Conservation (phyloP, 2,797 vertebrate species). For the Tokudaia tokunoshimensis region DNA sequence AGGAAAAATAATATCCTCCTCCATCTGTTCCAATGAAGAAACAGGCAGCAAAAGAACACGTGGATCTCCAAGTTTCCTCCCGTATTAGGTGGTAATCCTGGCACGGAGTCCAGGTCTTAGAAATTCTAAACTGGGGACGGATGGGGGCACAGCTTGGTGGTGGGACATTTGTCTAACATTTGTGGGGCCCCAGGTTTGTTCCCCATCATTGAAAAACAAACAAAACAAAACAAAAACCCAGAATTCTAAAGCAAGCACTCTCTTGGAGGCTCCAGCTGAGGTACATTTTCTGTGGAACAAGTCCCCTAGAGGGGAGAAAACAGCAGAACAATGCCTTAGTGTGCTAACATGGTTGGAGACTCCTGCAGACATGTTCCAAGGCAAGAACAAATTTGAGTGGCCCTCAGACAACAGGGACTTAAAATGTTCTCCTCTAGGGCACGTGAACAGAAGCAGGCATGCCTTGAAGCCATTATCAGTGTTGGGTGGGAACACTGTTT, state of each 20-base stretch:
- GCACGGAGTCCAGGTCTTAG: background rate
- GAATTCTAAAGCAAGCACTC: background rate
- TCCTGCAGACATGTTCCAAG: background rate
- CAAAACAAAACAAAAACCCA: background rate
- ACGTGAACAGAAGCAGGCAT: rapidly evolving
- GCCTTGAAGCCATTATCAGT: background rate
- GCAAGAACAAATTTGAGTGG: background rate
- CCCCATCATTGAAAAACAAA: background rate
- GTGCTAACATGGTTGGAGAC: background rate
- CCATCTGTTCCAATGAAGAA: background rate
- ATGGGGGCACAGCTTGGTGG: background rate
- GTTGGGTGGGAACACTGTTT: background rate
- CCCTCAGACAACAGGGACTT: background rate
- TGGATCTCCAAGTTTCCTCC: background rate
- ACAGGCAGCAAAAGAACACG: background rate
- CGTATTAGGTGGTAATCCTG: background rate
- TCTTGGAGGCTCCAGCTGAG: background rate
- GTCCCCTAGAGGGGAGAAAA: background rate
- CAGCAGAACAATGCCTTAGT: rapidly evolving
- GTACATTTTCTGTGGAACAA: background rate
- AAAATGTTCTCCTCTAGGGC: background rate
- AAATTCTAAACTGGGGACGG: background rate
- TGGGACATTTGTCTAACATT: background rate
- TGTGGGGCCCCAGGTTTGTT: too few relatives aligned
- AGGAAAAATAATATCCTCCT: background rate